These are phyloP conservation scores for Otolemur crassicaudatus DNA, from an alignment of 2,797 vertebrate genomes.

Conservation along the genomic window DNA sequence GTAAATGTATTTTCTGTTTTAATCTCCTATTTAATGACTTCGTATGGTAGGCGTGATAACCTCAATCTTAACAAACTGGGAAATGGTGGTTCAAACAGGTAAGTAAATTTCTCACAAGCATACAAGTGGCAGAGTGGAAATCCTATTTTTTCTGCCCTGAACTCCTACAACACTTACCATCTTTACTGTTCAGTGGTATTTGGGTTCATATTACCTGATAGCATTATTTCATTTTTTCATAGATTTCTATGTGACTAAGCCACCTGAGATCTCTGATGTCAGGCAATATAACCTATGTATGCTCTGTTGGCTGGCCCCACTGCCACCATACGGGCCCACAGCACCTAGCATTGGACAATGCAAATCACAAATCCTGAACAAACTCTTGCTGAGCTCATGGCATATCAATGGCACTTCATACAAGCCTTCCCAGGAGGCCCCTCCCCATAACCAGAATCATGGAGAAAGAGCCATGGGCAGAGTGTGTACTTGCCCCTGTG, in stretches of 20 bases:
- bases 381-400: not conserved
- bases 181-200: not conserved
- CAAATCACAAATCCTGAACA: not conserved
- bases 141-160: not conserved
- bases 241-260: not conserved
- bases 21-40: not conserved
- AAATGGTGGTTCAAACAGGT: not conserved
- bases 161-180: not conserved
- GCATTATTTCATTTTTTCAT: not conserved
- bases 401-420: not conserved
- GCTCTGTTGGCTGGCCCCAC: not conserved
- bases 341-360: fast-evolving
- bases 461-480: not conserved
- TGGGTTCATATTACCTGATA: not conserved
- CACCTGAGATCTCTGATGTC: not conserved
- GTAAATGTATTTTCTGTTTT: not conserved
- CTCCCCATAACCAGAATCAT: not conserved
- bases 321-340: not conserved
- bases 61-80: not conserved
- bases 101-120: not conserved
- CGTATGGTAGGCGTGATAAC: not conserved
- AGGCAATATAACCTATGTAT: not conserved
- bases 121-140: not conserved
- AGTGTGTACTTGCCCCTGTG: not conserved
- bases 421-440: not conserved